Evolutionary conservation across 1,140 invertebrate species (phyloP), one percentile per base, ranked within the genome.

Genomic region (Papilio helenus): DNA sequence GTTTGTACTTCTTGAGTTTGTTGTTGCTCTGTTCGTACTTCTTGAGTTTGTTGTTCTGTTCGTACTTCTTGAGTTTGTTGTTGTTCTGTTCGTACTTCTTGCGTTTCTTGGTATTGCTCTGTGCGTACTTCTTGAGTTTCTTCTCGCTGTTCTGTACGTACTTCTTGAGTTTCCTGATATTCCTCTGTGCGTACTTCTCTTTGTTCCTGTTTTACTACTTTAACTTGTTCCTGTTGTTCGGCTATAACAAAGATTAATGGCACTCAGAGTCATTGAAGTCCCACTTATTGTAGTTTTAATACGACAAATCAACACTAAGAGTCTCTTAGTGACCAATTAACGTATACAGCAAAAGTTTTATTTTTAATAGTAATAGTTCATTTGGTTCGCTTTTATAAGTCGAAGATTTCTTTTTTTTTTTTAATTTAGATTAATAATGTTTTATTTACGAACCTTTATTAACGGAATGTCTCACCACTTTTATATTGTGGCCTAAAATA

Each of bases 231-330:
- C n/a, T 55, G n/a, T 61, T 49, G 16, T 81, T 44, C 18, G 39
- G 76, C 58, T 73, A 82, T 78, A 81, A 61, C 39, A 79, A 42
- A 44, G 14, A 65, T 79, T 81, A 81, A 80, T 82, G 18, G 51
- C 51, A 55, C 51, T 83, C 81, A 85, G 82, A 83, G 82, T 81
- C 81, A 61, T 61, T n/a, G 3, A 61, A 12, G 58, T 26, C 20
- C 20, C 2, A 8, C 20, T 61, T 26, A 61, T 8, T 61, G 10
- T 14, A 26, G 23, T 7, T 55, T 55, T 20, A 20, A 5, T 55
- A 18, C 46, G n/a, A 20, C 3, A 8, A n/a, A 51, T 51, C 49
- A n/a, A 16, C 4, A 51, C 49, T 18, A 51, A n/a, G 14, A 3
- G 44, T 46, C 1, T 18, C 51, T n/a, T 55, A 18, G 51, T 55